Base-by-base conservation (phyloP, 2,113 vertebrate species). In the Apeltes quadracus region DNA sequence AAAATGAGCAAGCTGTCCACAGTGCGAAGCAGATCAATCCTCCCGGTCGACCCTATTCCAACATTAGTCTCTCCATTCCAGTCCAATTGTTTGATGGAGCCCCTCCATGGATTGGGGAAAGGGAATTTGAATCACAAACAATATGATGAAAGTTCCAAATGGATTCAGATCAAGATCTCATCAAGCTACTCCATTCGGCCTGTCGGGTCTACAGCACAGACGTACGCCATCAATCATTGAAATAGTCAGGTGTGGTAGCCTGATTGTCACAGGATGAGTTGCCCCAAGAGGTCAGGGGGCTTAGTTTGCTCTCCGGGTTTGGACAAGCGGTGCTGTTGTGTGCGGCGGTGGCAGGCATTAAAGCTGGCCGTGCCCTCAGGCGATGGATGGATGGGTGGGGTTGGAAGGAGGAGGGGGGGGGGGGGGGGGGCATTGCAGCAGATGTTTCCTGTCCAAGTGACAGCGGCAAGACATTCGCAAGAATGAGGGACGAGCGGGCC, bases 1-100 rank as follows among this genome's bases (percentile, higher is more conserved):
- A 71, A 71, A 89, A 88, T 76, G 76, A 88, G 81, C 78, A 82
- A 76, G 84, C 84, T 80, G 87, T 89, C 86, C 82, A 81, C 81
- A 41, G 66, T 10, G 44, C 23, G 41, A 58, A 70, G 79, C 84
- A 56, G 79, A 89, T 91, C 87, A 88, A 90, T 90, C 84, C 72
- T 66, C 75, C 72, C 78, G 32, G 71, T 82, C 50, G 57, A 73
- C 46, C 72, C 66, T 12, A 10, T 69, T 83, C 66, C 75, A 73
- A 56, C 63, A 70, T 61, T 67, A 77, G 66, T 64, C 70, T 14
- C 70, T 75, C 75, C 67, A 69, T 82, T 89, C 76, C 44, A 67
- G 53, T 79, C 79, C 79, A 67, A 75, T 79, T 79, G 78, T 81
- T 87, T 87, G 84, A 85, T 84, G 71, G 78, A 76, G 81, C 72